Evolutionary conservation across 2,797 vertebrate species (phyloP), one percentile per base, ranked within the genome.

Genomic region (Heteromormyrus szaboi): DNA sequence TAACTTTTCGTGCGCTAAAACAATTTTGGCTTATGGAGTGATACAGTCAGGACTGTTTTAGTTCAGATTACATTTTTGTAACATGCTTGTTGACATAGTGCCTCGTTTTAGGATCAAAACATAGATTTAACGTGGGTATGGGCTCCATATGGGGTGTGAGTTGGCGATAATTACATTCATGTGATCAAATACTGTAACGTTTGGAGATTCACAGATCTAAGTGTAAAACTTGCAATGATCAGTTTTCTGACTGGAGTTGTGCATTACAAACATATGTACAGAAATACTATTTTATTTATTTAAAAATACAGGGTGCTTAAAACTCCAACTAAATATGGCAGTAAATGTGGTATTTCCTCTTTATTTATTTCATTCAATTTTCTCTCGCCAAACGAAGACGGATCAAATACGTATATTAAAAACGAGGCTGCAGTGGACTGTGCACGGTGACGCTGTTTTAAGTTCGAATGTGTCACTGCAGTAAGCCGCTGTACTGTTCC

Each of bases 231-330:
- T 87, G 86, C 90, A 44, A 29, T 11, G 87, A 91, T 79, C 86
- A 94, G 93, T 90, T 83, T 50, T 92, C 93, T 92, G 91, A 89
- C 93, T 93, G 93, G 94, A 95, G 93, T 94, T 94, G 95, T 95
- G 94, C 95, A 95, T 95, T 95, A 95, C 93, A 94, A 92, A 93
- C 91, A 94, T 95, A 95, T 96, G 96, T 96, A 96, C 95, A 96
- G 95, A 96, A 94, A 95, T 94, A 93, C 94, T 96, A 95, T 96
- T 96, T 94, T 96, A 96, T 96, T 96, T 96, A 96, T 96, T 96
- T 92, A 88, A 88, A 92, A 92, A 93, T 95, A 93, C 95, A 95
- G 93, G 95, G 95, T 96, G 95, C 94, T 95, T 93, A 88, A 91
- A 93, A 91, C 90, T 90, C 91, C 91, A 92, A 92, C 90, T 93